Base-by-base conservation (phyloP, 2,888 invertebrate genomes). In the Cephalotes varians region DNA sequence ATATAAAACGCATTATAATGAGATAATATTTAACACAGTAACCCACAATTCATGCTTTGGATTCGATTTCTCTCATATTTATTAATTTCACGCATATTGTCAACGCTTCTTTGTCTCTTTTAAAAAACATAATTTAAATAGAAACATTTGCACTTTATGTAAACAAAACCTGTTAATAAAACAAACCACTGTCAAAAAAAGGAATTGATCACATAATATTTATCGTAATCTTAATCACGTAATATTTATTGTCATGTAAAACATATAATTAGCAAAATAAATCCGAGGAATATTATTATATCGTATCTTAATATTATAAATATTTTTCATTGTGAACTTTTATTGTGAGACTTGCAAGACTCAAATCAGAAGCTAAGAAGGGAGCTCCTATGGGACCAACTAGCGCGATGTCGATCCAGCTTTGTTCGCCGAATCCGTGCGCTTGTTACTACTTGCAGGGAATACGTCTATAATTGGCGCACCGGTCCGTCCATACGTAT, bases 301-400 rank as follows among this genome's bases (percentile, higher is more conserved):
- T 21, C 1, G n/a, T 9, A 0, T 69, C 28, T 21, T 28, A 10
- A 69, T n/a, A n/a, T 69, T 49, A 44, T 56, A 79, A 56, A 34
- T 71, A 77, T 71, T 56, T 71, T 54, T 58, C 47, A 31, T 71
- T 34, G 2, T 2, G n/a, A 47, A 34, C 18, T n/a, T n/a, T n/a
- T n/a, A n/a, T n/a, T n/a, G n/a, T n/a, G n/a, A 25, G 18, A 25
- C 18, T 47, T 15, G 54, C 28, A 51, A 44, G 40, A 77, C 72
- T 44, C 21, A 56, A 69, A 81, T 28, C 67, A 31, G 44, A 5
- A 47, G 40, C 60, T 74, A 74, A 51, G 12, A 21, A 64, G n/a
- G 12, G 9, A 64, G n/a, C 28, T 76, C 87, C 90, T 72, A 6
- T n/a, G 85, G 85, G 91, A 85, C 88, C 86, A 88, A 88, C 87